Base-by-base conservation (phyloP, 2,113 vertebrate species). In the Oryzias javanicus region DNA sequence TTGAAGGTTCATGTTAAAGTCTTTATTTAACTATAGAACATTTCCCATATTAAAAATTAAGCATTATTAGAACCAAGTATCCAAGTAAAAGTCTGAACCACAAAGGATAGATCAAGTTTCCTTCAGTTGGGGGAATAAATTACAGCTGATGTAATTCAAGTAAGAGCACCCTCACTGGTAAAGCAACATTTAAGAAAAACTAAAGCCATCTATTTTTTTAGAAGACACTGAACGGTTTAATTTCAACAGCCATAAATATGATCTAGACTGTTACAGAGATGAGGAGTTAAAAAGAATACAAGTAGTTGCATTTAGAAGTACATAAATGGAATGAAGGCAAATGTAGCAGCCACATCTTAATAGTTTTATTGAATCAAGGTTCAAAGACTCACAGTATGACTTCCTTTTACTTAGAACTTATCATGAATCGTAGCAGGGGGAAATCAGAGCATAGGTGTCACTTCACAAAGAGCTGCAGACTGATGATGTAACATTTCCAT, bases 401-500 rank as follows among this genome's bases (percentile, higher is more conserved):
- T 25, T 41, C 22, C 25, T 70, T 14, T 68, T 45, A 72, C 50
- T 76, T 64, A 77, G 70, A 18, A 35, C 56, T 42, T 15, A 51
- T 49, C 52, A 57, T 54, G 55, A 59, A 71, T 44, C 35, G 48
- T 14, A n/a, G 41, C 57, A 60, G 58, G 73, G 67, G 55, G 8
- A 27, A 74, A 80, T 68, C 77, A 64, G 24, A 55, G 27, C 58
- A 64, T 49, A 47, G 42, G n/a, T 58, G 24, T 19, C 18, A 25
- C 7, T 54, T 57, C 70, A 71, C 49, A 41, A 27, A 52, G 18
- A 41, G 48, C 76, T 48, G 41, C 68, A 64, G 42, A 47, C 56
- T 76, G 56, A 67, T 86, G 64, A 86, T 65, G 60, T 71, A 78
- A 83, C 68, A 71, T 29, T 18, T n/a, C 15, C 65, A 58, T 69